Evolutionary conservation across 2,113 vertebrate genomes (phyloP), one percentile per base, ranked within the genome.

Genomic region (Natator depressus): DNA sequence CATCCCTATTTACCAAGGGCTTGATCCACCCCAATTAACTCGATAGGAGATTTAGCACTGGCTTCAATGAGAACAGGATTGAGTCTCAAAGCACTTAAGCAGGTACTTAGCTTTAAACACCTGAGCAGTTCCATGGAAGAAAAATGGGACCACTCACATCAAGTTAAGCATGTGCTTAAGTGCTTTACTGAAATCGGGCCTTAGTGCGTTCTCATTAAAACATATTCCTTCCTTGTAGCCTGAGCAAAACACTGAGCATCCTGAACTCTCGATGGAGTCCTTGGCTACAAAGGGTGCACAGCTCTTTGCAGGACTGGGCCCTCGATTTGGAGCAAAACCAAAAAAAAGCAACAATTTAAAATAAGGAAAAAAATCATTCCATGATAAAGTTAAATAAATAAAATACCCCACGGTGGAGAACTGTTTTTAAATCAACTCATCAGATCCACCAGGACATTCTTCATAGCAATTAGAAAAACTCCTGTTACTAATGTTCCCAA

Each of bases 391-490:
- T 85, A 81, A 88, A 80, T 13, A 49, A 59, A 94, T 51, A 85
- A 96, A 86, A 46, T 49, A 79, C 80, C 46, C 84, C 80, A 72
- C 47, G 27, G 17, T 35, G 87, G 91, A 82, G 82, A 85, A 80
- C 35, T 83, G 75, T 8, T 78, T 95, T 97, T 49, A 87, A 69
- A 92, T 90, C 93, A 89, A 80, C 85, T 83, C 84, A 22, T 94
- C 89, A 94, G 84, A 93, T 89, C 47, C 89, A 92, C 83, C 88
- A 88, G 93, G 95, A 89, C 11, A 65, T 76, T 96, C 91, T 95
- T 95, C 81, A 93, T 57, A 96, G 95, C 95, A 94, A 95, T 94
- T 85, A 97, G 90, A 69, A 27, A 65, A 84, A 79, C 25, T 65
- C 11, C 0, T 82, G 93, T n/a, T 95, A 95, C 86, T 59, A 91